A percentile compares a stretch with the other conserved stretches of the same genome.
These are phyloP conservation scores for Campaea margaritaria DNA, from an alignment of 2,888 invertebrate species.

Conservation along the genomic window DNA sequence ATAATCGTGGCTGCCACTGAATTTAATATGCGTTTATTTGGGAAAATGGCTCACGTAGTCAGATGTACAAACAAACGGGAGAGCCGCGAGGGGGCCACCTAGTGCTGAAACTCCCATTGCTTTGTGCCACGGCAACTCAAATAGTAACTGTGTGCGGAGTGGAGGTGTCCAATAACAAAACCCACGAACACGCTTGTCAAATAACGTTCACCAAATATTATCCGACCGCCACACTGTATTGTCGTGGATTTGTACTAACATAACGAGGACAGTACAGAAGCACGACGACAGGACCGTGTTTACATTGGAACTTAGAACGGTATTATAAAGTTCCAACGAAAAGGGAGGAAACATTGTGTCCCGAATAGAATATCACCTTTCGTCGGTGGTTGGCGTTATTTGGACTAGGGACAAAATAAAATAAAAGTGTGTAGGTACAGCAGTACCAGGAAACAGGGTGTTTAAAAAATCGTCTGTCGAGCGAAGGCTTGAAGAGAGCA, in stretches of 20 bases:
- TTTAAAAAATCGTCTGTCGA: slow-evolving; percentile 65
- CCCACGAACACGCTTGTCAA: slow-evolving; percentile 81
- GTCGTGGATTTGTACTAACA: slow-evolving; percentile 77
- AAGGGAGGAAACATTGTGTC: slow-evolving; percentile 32
- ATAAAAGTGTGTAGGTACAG: slow-evolving; percentile 46
- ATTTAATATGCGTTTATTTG: slow-evolving; percentile 38
- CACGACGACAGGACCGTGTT: slow-evolving; percentile 61
- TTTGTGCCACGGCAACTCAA: slow-evolving; percentile 70
- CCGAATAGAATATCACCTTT: slow-evolving; percentile 28
- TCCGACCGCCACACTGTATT: slow-evolving; percentile 73
- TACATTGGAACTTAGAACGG: slow-evolving; percentile 67
- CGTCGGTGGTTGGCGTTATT: slow-evolving; percentile 40
- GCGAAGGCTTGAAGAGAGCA: slow-evolving; percentile 71
- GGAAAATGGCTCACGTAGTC: slow-evolving; percentile 37
- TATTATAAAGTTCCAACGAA: slow-evolving; percentile 26
- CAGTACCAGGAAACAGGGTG: slow-evolving; percentile 56
- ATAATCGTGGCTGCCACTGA: slow-evolving; percentile 58
- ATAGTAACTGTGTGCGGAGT: slow-evolving; percentile 74
- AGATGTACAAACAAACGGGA: slow-evolving; percentile 62
- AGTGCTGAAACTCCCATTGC: slow-evolving; percentile 68
- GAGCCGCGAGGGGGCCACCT: slow-evolving; percentile 49
- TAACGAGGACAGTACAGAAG: slow-evolving; percentile 67
- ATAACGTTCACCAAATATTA: slow-evolving; percentile 80
- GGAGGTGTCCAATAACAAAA: slow-evolving; percentile 82
- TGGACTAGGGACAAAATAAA: slow-evolving; percentile 52